A percentile compares a stretch with the other conserved stretches of the same genome.
Evolutionary conservation across 1,140 invertebrate genomes (phyloP).

Genomic region (Babylonia areolata): DNA sequence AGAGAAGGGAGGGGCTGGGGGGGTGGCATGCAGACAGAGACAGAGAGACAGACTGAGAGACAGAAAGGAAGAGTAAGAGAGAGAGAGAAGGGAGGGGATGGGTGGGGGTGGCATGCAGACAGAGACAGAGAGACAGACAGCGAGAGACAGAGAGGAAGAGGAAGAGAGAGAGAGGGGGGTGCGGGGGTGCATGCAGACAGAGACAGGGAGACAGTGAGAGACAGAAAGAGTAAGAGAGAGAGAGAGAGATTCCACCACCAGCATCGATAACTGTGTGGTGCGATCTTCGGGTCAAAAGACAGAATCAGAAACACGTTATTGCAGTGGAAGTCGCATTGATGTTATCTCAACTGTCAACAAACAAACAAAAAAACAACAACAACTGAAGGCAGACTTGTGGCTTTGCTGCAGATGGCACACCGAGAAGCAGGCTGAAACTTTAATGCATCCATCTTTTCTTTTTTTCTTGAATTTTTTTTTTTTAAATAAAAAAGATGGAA

Average conservation of each 20-base stretch:
- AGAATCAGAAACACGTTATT: too few relatives aligned
- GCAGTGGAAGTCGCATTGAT: too few relatives aligned
- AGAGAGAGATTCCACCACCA: background rate
- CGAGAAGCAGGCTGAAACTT: too few relatives aligned
- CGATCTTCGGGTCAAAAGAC: too few relatives aligned
- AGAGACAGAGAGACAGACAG: background rate
- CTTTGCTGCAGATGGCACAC: background rate
- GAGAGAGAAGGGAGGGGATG: background rate
- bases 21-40: background rate
- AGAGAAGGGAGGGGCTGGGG: background rate
- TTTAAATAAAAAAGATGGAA: too few relatives aligned
- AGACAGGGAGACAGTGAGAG: background rate
- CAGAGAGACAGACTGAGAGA: slow-evolving; percentile 2
- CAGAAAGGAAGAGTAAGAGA: background rate
- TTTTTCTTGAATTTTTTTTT: too few relatives aligned
- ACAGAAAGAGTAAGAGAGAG: background rate
- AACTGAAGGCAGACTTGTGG: background rate
- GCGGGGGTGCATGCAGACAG: background rate
- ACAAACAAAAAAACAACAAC: too few relatives aligned
- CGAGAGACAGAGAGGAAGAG: background rate
- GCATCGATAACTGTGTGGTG: too few relatives aligned
- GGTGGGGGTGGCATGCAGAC: too few relatives aligned
- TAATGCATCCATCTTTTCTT: too few relatives aligned
- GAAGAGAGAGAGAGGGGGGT: too few relatives aligned
- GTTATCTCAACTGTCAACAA: too few relatives aligned